Evolutionary conservation across 2,113 vertebrate genomes (phyloP), one percentile per base, ranked within the genome.

Genomic region (Dasyornis broadbenti): DNA sequence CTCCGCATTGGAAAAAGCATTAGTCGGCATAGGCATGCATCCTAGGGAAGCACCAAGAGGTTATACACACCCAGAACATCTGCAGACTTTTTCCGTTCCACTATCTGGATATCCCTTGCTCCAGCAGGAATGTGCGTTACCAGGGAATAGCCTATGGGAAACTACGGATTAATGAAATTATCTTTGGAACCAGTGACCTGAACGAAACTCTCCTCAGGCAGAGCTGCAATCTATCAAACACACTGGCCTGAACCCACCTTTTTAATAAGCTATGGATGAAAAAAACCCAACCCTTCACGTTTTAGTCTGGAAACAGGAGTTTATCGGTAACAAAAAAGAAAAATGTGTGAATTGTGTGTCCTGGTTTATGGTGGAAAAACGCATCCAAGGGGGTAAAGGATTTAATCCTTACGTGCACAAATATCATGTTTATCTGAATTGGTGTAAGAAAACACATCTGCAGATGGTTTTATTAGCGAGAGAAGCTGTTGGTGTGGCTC

Each of bases 121-220:
- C 99, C 99, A 28, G 99, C 98, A 1, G 99, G 99, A 96, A 99
- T 99, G 96, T 99, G 98, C 1, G 99, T 99, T 94, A 99, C 99
- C 92, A 99, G 98, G 40, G 99, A 98, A 92, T 99, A 99, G 88
- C 99, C 99, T 98, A 79, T 71, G 78, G 89, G 92, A 95, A 81
- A 90, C 63, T 11, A 78, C 49, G 54, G 24, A 39, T 87, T 64
- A 59, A 88, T 68, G 75, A 88, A 56, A 81, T 86, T 92, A 75
- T 53, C 90, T 75, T 35, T 17, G 66, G 57, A 56, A 81, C 42
- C 8, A 4, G 56, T 5, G 24, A 37, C 14, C 90, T 49, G 81
- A 82, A 39, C 1, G 4, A 49, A 75, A 14, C 23, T 0, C 82
- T 78, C 28, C 0, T 10, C n/a, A 50, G 69, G n/a, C 92, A 91